Percentiles rank a stretch among this genome's conserved stretches.
Evolutionary conservation across 2,888 invertebrate species (phyloP).

Genomic region (Philopedon plagiatum): DNA sequence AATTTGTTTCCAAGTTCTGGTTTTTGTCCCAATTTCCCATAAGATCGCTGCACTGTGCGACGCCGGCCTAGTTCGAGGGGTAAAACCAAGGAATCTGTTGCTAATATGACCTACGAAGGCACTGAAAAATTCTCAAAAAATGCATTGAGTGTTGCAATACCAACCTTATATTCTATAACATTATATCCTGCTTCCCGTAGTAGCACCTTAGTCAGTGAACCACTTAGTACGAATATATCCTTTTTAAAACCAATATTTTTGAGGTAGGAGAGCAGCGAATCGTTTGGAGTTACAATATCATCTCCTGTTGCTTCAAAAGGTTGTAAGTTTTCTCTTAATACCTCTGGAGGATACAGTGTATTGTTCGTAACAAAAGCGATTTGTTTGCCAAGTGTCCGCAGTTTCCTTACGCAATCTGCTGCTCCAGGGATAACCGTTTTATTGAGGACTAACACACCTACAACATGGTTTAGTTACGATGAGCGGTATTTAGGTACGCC

Average conservation of each 20-base stretch:
- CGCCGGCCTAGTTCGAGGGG: too few relatives aligned
- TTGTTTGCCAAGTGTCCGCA: constrained; percentile 26
- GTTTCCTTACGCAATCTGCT: constrained; percentile 6
- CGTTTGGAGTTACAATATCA: constrained; percentile 32
- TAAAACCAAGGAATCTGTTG: too few relatives aligned
- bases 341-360: constrained; percentile 6
- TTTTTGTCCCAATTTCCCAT: too few relatives aligned
- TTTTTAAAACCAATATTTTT: constrained; percentile 30
- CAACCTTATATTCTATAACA: constrained; percentile 39
- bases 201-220: background rate
- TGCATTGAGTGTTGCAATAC: too few relatives aligned
- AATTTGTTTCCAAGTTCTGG: too few relatives aligned
- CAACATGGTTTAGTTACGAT: too few relatives aligned
- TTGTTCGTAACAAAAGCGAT: constrained; percentile 43
- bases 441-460: constrained; percentile 30
- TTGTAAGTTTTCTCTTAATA: constrained; percentile 11
- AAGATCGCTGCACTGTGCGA: too few relatives aligned
- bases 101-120: too few relatives aligned
- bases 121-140: too few relatives aligned
- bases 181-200: constrained; percentile 39
- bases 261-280: constrained; percentile 20
- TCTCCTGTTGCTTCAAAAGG: constrained; percentile 18
- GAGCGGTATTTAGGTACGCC: too few relatives aligned
- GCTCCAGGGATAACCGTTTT: constrained; percentile 15
- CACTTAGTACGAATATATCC: constrained; percentile 30